Evolutionary conservation across 2,888 invertebrate species (phyloP), one percentile per base, ranked within the genome.

Genomic region (Cephalotes varians): DNA sequence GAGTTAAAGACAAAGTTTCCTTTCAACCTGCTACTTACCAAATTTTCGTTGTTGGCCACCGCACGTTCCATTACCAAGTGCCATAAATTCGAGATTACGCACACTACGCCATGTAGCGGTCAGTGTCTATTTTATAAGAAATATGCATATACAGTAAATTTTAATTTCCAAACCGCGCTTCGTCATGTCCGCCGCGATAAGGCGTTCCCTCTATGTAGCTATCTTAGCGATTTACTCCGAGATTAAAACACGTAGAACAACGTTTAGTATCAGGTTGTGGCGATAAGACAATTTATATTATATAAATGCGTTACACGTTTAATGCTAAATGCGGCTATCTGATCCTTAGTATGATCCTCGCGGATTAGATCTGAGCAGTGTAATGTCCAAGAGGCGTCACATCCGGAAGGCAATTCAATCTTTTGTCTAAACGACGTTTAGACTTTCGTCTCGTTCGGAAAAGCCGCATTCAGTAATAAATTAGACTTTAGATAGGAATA

Each of bases 261-360:
- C 40, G 37, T 80, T 83, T 79, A 31, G 65, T 69, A 82, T 84
- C 88, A 87, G 88, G 81, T 71, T 82, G 82, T 64, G 81, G 82
- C 31, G 73, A 80, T 44, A 79, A 72, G 69, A 72, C 80, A 62
- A 49, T 44, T 76, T 44, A 28, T 51, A 51, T 65, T 64, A 34
- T 34, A 34, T 65, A 60, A 56, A 62, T 4, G 21, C 28, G 34
- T 64, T 18, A n/a, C 34, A 60, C 10, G 4, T 71, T 25, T 51
- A 54, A 40, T 12, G 77, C 71, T 54, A 56, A 69, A 56, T 44
- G 56, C 49, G n/a, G 6, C 56, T 77, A 6, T 47, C 34, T 34
- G 44, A 76, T 37, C 3, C 2, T 60, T 18, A 21, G 28, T 34
- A 21, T 34, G 1, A 56, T 40, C 25, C 28, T 76, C 51, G 69